Base-by-base conservation (phyloP, 2,888 invertebrate genomes). In the Drosophila anomelani region DNA sequence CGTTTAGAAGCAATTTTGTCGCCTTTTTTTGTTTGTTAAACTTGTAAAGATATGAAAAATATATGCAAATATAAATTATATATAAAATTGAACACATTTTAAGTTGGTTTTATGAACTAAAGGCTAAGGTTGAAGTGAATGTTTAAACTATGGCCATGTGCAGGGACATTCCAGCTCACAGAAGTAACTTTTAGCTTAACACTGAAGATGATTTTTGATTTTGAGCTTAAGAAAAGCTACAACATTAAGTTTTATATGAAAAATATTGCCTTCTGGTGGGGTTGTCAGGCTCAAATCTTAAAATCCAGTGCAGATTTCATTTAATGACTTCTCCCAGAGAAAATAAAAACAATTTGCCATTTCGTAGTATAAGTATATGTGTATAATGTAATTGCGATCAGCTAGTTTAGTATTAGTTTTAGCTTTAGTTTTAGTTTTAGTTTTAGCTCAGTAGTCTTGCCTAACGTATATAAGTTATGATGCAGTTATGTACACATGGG, bases 401-500 rank as follows among this genome's bases (percentile, higher is more conserved):
- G 86, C 81, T 83, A 86, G 81, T 67, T 80, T 81, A 88, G 81
- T 79, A 70, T 47, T 6, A n/a, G 46, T 12, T 47, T 17, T 49
- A 49, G 47, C 4, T 46, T 32, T 17, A 32, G 49, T 8, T 49
- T 49, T 51, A 49, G 49, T 13, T 51, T 32, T 68, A 68, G 72
- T 73, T 73, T 73, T 76, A 70, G 76, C 49, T 74, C 41, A 75
- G 75, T 70, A 47, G 75, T 70, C 38, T 75, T 76, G 73, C 73
- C 76, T 73, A 73, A 73, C 70, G 58, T 76, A 34, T 69, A 76
- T 76, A 73, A 73, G 77, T 73, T 69, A 63, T 41, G 68, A 73
- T 68, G 68, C 68, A 77, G 86, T 72, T 89, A 87, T 83, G 81
- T 83, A 83, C 83, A 89, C 85, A 84, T 88, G 87, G 71, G 87